Evolutionary conservation across 1,140 invertebrate genomes (phyloP).

Genomic region (Mamestra configurata): DNA sequence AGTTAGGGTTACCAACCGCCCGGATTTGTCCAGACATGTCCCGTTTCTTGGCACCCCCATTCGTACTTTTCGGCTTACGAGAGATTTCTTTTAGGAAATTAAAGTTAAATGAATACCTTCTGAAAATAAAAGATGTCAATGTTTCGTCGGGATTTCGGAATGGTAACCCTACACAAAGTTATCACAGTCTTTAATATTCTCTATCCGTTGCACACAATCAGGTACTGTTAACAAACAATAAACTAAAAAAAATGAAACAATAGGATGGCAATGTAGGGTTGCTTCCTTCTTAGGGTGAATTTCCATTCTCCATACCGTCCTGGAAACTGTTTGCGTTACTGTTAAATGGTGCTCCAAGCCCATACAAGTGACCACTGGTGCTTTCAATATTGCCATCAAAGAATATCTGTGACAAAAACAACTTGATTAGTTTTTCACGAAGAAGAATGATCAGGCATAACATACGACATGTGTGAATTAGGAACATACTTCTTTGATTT

Average conservation of each 20-base stretch:
- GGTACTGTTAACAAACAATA: slow-evolving; percentile 53
- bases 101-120: too few relatives aligned
- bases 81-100: too few relatives aligned
- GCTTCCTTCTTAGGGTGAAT: slow-evolving; percentile 89
- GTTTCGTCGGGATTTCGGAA: too few relatives aligned
- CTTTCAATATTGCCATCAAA: slow-evolving; percentile 99
- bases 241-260: neutral
- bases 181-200: slow-evolving; percentile 47
- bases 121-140: too few relatives aligned
- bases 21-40: too few relatives aligned
- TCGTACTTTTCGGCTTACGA: too few relatives aligned
- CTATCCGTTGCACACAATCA: slow-evolving; percentile 43
- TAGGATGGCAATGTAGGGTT: slow-evolving; percentile 4
- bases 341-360: slow-evolving; percentile 96
- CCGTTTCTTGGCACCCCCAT: too few relatives aligned
- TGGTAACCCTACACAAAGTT: neutral
- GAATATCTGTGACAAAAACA: slow-evolving; percentile 94
- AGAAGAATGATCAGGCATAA: too few relatives aligned
- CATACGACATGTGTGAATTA: too few relatives aligned
- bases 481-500: slow-evolving; percentile 98
- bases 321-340: slow-evolving; percentile 94
- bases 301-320: slow-evolving; percentile 92
- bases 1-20: too few relatives aligned
- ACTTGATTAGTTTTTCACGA: slow-evolving; percentile 39
- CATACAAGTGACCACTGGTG: slow-evolving; percentile 97